Base-by-base conservation (phyloP, 2,888 invertebrate species). In the Cremastinae sp. region DNA sequence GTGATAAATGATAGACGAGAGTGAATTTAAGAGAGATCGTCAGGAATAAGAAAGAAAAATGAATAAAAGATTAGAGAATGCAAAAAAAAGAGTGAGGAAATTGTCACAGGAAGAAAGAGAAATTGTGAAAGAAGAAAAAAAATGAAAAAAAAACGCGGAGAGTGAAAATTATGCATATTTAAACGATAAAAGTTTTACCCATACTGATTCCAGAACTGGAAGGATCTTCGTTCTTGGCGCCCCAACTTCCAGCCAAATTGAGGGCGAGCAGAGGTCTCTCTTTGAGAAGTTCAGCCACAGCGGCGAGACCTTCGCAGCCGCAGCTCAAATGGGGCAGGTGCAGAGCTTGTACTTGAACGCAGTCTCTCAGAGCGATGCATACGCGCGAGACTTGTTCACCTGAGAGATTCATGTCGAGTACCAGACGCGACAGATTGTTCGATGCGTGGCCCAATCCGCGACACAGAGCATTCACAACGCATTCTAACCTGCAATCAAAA, bases 291-390 rank as follows among this genome's bases (percentile, higher is more conserved):
- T 90, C 89, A 1, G 92, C 91, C 39, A 92, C 88, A 9, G 92
- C 91, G 64, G 90, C 89, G 10, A 92, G 89, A 3, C 91, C 92
- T 71, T 91, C 91, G 62, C 91, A 89, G 74, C 92, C 92, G 79
- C 92, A 91, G 69, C 91, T 90, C 70, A 92, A 87, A 86, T 92
- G 92, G 8, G 92, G 92, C 79, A 92, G 87, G 77, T 91, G 91
- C 69, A 92, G 84, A 43, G 91, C 90, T 71, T 91, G 90, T 47
- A 92, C 90, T 81, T 90, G 90, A 55, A 91, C 88, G 82, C 91
- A 91, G 78, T 89, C 89, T 78, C 91, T 90, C 35, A 92, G 88
- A 8, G 90, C 90, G 2, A 87, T 85, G 83, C 91, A 92, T 72
- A 92, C 88, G 79, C 92, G 91, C 49, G 91, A 90, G 75, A 92